Evolutionary conservation across 1,140 invertebrate genomes (phyloP), one percentile per base, ranked within the genome.

Genomic region (Parasteatoda tepidariorum): DNA sequence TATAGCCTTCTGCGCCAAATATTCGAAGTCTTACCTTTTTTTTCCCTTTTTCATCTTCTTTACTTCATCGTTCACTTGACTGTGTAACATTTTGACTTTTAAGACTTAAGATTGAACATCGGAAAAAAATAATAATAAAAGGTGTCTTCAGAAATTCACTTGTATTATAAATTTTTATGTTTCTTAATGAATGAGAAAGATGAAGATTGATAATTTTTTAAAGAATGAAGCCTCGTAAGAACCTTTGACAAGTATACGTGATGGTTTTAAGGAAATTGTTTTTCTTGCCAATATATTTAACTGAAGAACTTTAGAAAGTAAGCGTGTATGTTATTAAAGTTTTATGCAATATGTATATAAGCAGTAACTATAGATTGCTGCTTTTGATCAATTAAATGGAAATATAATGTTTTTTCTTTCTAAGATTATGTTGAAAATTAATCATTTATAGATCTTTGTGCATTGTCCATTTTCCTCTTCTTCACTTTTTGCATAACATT

Each of bases 31-130:
- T 13, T 48, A 38, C 57, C 24, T 30, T 24, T 68, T 66, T 68
- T 68, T 68, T 28, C 31, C 15, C n/a, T 30, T 26, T 66, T 30
- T 22, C n/a, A 7, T 9, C 18, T 68, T 41, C 26, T 48, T 38
- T 68, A 68, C 38, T 48, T 33, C n/a, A 24, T 30, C 26, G 55
- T 61, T 28, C 54, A 24, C 24, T 18, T 24, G 31, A n/a, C 57
- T 33, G 57, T 24, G 33, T 26, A 61, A 34, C 34, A 31, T 74
- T 61, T 38, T 38, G 33, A 74, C 54, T 74, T 74, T 74, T 74
- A 74, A 74, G 54, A 34, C 71, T 61, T 41, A 13, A 38, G 55
- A 74, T 74, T 61, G 71, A 74, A 74, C 61, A 74, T 74, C 54
- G 22, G 31, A 26, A 7, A 15, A 24, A 71, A 55, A 71, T 71